Base-by-base conservation (phyloP, 2,888 invertebrate genomes). In the Chrysopilus asiliformis region DNA sequence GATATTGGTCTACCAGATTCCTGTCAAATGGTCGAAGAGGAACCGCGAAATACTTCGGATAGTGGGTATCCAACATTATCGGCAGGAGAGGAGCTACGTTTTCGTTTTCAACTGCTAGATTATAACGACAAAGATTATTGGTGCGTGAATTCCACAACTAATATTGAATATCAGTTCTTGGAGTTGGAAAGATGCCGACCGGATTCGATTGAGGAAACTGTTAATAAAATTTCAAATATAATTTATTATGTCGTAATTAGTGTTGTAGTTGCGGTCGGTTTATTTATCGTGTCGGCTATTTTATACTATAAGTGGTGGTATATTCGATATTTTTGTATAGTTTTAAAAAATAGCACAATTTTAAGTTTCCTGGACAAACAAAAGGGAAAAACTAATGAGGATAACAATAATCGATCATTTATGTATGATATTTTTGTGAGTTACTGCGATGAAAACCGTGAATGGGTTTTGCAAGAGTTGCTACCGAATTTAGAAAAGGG, bases 361-460 rank as follows among this genome's bases (percentile, higher is more conserved):
- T 40, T 75, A 36, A 69, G 71, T 17, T 53, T 70, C 37, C 67
- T 72, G 7, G 64, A 65, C n/a, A 67, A 69, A 27, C 62, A 67
- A 7, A 51, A 52, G 2, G 38, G 39, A 10, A 36, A 42, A 10
- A 40, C 38, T 12, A 40, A 36, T 35, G 22, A 22, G 8, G 34
- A 38, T 50, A 30, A 15, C 18, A 43, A 53, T 51, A 2, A 61
- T 59, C 38, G 65, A 55, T 15, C 31, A 6, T 49, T 41, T 44
- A 58, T 68, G 13, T 80, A 76, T 47, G 79, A 79, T 42, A 72
- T 77, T 0, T 80, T 80, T 47, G 72, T 80, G 1, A 76, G 77
- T 1, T 79, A 79, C 46, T 74, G 74, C 49, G 71, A 76, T 32
- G 68, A 69, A 26, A 77, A 80, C 48, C 57, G 74, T 0, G 55